These are phyloP conservation scores for Isaurus tuberculatus DNA, from an alignment of 92 coral and sea anemone genomes.

Conservation along the genomic window DNA sequence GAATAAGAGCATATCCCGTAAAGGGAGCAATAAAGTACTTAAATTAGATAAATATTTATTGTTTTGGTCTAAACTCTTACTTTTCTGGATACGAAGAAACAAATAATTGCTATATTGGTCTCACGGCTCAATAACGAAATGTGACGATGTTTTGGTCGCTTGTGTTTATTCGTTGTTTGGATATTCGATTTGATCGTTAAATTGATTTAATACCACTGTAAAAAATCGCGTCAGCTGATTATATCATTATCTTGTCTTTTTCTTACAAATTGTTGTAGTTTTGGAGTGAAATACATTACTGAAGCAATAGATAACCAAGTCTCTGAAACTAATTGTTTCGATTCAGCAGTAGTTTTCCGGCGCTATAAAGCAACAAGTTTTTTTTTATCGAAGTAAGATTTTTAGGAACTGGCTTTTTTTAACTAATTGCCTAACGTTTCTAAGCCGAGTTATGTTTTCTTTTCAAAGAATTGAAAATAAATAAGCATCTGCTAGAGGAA, in stretches of 20 bases:
- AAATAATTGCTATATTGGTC: not conserved
- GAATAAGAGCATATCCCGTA: not conserved
- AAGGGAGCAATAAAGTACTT: not conserved
- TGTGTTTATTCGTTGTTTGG: not conserved
- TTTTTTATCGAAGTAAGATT: not conserved
- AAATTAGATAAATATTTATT: not conserved
- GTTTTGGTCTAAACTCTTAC: not conserved
- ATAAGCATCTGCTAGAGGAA: too few species aligned
- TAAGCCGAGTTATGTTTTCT: not conserved
- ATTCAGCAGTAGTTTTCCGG: not conserved
- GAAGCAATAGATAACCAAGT: not conserved
- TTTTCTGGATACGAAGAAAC: not conserved
- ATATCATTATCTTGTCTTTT: not conserved
- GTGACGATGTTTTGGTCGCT: not conserved
- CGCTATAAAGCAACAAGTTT: not conserved
- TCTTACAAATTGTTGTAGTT: not conserved
- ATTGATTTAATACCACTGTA: not conserved
- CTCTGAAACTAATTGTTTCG: conserved; percentile 14
- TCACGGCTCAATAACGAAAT: not conserved
- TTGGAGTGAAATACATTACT: not conserved
- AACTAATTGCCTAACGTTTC: not conserved
- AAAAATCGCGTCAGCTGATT: conserved; percentile 1
- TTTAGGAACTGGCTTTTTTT: not conserved
- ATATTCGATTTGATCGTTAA: not conserved
- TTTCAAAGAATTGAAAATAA: too few species aligned